A percentile compares a stretch with the other conserved stretches of the same genome.
phyloP scores from a whole-genome alignment of 2,797 vertebrate genomes.

The Pipistrellus pipistrellus region DNA sequence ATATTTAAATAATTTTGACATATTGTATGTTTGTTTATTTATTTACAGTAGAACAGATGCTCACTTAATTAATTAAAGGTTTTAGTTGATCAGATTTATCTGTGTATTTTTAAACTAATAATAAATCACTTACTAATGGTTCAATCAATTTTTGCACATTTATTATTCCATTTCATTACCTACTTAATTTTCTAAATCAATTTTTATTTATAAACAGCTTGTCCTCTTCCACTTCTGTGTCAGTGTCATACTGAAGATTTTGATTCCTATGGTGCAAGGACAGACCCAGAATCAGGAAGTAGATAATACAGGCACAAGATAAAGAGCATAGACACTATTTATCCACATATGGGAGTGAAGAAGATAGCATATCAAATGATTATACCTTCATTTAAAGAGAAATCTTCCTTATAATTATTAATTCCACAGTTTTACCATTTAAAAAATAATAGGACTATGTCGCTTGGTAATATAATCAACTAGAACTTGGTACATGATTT shows the following conservation, averaged over 20 bases:
- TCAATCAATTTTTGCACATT: slow-evolving; percentile 77
- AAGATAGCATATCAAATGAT: not conserved
- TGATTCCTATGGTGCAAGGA: not conserved
- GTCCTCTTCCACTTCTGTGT: slow-evolving; percentile 30
- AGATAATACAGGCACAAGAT: not conserved
- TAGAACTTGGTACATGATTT: not conserved
- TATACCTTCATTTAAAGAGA: slow-evolving; percentile 7
- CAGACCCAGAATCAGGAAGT: not conserved
- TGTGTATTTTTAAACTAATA: slow-evolving; percentile 64
- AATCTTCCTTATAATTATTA: not conserved
- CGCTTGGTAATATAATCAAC: slow-evolving; percentile 17
- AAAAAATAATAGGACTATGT: not conserved
- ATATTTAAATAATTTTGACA: slow-evolving; percentile 26
- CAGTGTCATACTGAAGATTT: slow-evolving; percentile 24
- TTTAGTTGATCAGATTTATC: slow-evolving; percentile 75
- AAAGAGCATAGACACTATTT: not conserved
- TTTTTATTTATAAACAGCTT: slow-evolving; percentile 65
- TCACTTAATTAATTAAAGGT: slow-evolving; percentile 60
- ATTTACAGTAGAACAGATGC: not conserved
- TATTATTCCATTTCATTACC: slow-evolving; percentile 77
- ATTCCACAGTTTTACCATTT: not conserved
- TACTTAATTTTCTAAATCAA: slow-evolving; percentile 76
- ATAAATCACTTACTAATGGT: slow-evolving; percentile 74
- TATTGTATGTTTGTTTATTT: slow-evolving; percentile 16
- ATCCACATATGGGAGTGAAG: not conserved